A percentile compares a stretch with the other conserved stretches of the same genome.
Conservation (phyloP, 2,888 invertebrate species). For the Trachelus troglodyta region DNA sequence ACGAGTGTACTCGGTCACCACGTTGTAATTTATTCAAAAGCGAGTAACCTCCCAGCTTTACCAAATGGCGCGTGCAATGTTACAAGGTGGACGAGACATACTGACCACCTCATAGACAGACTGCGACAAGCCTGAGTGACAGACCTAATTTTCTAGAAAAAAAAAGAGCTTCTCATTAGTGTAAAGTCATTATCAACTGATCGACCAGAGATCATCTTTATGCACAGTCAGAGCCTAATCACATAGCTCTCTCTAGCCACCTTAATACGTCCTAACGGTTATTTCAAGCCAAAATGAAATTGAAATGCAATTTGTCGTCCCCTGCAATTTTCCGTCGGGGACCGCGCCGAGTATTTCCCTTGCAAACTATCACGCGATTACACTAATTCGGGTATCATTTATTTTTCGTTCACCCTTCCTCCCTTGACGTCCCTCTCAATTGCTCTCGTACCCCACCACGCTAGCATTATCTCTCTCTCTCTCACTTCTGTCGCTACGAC, state of each 20-base stretch:
- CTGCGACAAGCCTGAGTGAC: not conserved
- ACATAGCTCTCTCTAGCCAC: not conserved
- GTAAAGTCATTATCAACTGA: not conserved
- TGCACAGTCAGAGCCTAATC: not conserved
- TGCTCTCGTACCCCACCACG: slow-evolving; percentile 33
- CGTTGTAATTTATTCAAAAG: slow-evolving; percentile 2
- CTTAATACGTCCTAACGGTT: slow-evolving; percentile 33
- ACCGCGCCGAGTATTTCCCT: slow-evolving; percentile 54
- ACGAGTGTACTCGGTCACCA: slow-evolving; percentile 23
- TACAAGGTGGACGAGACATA: not conserved
- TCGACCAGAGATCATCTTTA: not conserved
- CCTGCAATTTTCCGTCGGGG: slow-evolving; percentile 47
- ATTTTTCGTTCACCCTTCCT: slow-evolving; percentile 61
- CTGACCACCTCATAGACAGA: not conserved
- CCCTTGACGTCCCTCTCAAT: slow-evolving; percentile 17
- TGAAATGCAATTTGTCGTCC: slow-evolving; percentile 63
- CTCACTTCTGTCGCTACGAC: slow-evolving; percentile 36
- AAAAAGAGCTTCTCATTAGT: not conserved
- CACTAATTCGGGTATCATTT: slow-evolving; percentile 65
- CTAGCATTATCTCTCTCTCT: slow-evolving; percentile 23
- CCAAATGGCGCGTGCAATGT: not conserved
- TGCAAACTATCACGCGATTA: slow-evolving; percentile 64
- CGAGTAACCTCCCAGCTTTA: not conserved
- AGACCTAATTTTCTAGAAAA: not conserved
- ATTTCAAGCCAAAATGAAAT: slow-evolving; percentile 61